These are phyloP conservation scores for Empis stercorea DNA, from an alignment of 2,888 invertebrate genomes.

Conservation along the genomic window DNA sequence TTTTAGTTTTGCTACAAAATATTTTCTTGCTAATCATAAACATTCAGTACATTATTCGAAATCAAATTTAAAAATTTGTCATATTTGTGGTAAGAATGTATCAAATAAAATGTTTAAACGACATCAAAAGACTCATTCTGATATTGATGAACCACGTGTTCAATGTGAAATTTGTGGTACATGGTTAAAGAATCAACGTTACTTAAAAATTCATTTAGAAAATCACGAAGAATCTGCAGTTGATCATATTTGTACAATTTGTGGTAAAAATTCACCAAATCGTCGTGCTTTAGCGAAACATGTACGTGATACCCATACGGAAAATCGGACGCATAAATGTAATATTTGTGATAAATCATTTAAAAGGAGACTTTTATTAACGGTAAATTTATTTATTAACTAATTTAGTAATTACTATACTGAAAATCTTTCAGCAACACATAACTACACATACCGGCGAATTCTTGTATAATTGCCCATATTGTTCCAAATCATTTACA, in stretches of 20 bases:
- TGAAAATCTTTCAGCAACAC: neutral
- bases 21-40: neutral
- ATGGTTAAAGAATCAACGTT: neutral
- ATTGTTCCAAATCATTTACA: neutral
- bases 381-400: neutral
- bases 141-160: neutral
- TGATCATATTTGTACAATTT: neutral
- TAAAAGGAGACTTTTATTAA: neutral
- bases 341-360: neutral
- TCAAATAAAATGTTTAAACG: neutral
- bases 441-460: neutral
- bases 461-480: neutral
- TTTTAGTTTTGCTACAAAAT: neutral
- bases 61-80: neutral
- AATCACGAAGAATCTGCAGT: neutral
- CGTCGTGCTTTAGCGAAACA: neutral
- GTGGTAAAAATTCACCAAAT: neutral
- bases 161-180: neutral
- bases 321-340: neutral
- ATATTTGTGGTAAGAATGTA: neutral
- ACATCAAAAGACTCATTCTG: neutral
- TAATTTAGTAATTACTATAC: too few species aligned
- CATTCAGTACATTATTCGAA: too few species aligned
- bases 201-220: neutral
- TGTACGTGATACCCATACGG: neutral